phyloP scores from a whole-genome alignment of 1,140 invertebrate species.

The Mesaphorura yosii region DNA sequence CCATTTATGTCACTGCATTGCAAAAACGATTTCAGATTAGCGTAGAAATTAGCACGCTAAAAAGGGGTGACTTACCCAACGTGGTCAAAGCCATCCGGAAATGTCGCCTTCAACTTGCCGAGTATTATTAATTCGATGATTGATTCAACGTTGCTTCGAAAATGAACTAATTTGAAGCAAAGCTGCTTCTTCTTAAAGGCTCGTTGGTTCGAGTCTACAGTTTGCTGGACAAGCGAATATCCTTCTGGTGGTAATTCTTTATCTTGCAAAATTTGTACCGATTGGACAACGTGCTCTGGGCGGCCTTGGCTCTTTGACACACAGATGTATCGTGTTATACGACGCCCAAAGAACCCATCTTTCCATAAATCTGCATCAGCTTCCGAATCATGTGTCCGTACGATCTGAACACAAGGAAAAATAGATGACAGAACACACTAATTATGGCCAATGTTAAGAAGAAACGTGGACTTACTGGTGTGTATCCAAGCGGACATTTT shows the following conservation, averaged over 20 bases:
- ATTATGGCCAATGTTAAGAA: not conserved
- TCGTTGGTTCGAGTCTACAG: slow-evolving; percentile 37
- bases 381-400: slow-evolving; percentile 37
- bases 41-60: not conserved
- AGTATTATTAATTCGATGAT: slow-evolving; percentile 39
- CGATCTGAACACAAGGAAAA: slow-evolving; percentile 19
- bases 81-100: slow-evolving; percentile 38
- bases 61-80: slow-evolving; percentile 34
- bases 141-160: slow-evolving; percentile 36
- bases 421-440: not conserved
- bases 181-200: slow-evolving; percentile 40
- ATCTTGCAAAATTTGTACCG: slow-evolving; percentile 38
- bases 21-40: slow-evolving; percentile 3
- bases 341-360: slow-evolving; percentile 39
- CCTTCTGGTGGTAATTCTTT: slow-evolving; percentile 39
- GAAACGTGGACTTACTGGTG: slow-evolving; percentile 34
- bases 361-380: slow-evolving; percentile 42
- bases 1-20: slow-evolving; percentile 37
- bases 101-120: slow-evolving; percentile 36
- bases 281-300: slow-evolving; percentile 37
- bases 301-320: slow-evolving; percentile 37
- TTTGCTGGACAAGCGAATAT: slow-evolving; percentile 37
- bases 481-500: slow-evolving; percentile 39
- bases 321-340: slow-evolving; percentile 41
- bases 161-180: slow-evolving; percentile 36